Base-by-base conservation (phyloP, 2,797 vertebrate genomes). In the Coregonus ussuriensis region DNA sequence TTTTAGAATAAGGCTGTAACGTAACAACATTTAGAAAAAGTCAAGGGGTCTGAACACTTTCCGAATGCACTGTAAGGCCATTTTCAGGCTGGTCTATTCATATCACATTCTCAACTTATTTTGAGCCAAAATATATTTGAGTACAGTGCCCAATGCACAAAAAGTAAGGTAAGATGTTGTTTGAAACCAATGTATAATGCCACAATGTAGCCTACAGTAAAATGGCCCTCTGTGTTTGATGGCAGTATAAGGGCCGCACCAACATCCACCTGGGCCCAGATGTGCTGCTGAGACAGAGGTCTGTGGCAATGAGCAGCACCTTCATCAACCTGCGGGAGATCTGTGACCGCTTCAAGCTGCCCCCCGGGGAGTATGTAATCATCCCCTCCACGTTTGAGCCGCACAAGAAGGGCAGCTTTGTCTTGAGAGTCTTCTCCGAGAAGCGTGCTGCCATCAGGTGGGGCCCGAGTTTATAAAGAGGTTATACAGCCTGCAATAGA, bases 201-300 rank as follows among this genome's bases (percentile, higher is more conserved):
- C 41, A 41, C 53, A 54, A 54, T 18, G 53, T 54, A 54, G 14
- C 4, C 53, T 54, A 53, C 52, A 16, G 52, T 53, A 2, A 53
- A 16, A 53, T 15, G 52, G 13, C 15, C 52, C 1, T 66, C 21
- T 31, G 63, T 66, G 63, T 31, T 29, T 66, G 21, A 33, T 63
- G 11, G 68, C 74, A 95, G 94, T 87, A 82, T 77, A 93, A 91
- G 85, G 96, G 96, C 4, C 85, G 90, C 84, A 95, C 87, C 1
- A 96, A 94, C 56, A 75, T 97, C 80, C 96, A 94, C 81, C 92
- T 99, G 3, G 92, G 93, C 2, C 91, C 93, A 0, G 92, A 94
- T 0, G 75, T 92, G 21, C 80, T 95, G 79, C 87, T 95, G 88
- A 87, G 83, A 18, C 89, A 93, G 83, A 84, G 3, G 15, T 53